These are phyloP conservation scores for Pteria penguin DNA, from an alignment of 2,888 invertebrate genomes.

Conservation along the genomic window DNA sequence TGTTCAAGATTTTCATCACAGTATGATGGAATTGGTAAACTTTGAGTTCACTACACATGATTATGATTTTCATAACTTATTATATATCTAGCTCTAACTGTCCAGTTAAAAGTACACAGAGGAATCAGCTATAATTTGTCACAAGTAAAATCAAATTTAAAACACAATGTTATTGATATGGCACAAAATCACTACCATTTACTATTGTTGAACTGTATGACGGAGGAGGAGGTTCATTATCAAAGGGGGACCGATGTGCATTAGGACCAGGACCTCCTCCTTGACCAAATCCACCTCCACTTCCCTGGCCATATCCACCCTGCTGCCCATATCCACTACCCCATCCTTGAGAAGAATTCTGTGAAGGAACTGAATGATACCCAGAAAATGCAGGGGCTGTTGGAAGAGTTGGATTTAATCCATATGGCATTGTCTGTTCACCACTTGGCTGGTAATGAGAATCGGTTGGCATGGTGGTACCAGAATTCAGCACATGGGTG, in stretches of 20 bases:
- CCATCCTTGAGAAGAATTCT: not conserved
- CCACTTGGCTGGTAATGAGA: not conserved
- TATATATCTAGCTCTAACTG: too few species aligned
- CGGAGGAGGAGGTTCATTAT: slow-evolving; percentile 29
- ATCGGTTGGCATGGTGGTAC: not conserved
- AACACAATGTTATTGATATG: not conserved
- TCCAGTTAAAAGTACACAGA: too few species aligned
- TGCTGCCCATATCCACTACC: slow-evolving; percentile 7
- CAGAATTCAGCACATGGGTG: slow-evolving; percentile 8
- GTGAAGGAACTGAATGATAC: slow-evolving; percentile 11
- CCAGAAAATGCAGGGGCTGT: slow-evolving; percentile 31
- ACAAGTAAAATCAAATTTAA: too few species aligned
- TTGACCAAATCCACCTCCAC: not conserved
- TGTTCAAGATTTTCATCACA: too few species aligned
- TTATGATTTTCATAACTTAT: too few species aligned
- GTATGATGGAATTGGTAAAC: too few species aligned
- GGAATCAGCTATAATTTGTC: too few species aligned
- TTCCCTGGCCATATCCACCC: not conserved
- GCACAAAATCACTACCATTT: slow-evolving; percentile 12
- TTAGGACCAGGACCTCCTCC: slow-evolving; percentile 19
- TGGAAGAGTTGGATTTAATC: slow-evolving; percentile 27
- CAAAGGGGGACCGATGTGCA: slow-evolving; percentile 9
- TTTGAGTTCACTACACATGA: too few species aligned
- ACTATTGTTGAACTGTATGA: slow-evolving; percentile 23
- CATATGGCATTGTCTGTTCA: slow-evolving; percentile 16